A percentile compares a stretch with the other conserved stretches of the same genome.
phyloP scores from a whole-genome alignment of 2,888 invertebrate species.

The Drosophila pegasa region DNA sequence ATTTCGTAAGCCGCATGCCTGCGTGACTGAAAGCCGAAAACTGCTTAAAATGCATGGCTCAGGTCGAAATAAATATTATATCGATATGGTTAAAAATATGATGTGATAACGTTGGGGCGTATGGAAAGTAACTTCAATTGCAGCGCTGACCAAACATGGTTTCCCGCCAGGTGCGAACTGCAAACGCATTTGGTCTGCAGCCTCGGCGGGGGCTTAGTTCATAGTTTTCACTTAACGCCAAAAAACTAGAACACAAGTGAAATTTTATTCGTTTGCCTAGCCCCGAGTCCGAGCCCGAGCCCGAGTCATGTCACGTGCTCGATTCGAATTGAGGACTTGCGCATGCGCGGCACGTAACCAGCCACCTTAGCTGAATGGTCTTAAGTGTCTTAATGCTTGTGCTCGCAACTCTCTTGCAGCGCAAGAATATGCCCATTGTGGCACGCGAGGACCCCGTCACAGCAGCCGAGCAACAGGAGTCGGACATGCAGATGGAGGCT shows the following conservation, averaged over 20 bases:
- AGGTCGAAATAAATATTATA: conserved; percentile 46
- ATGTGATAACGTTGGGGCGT: conserved; percentile 76
- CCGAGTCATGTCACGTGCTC: conserved; percentile 63
- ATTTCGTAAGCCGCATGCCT: conserved; percentile 6
- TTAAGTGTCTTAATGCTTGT: conserved; percentile 17
- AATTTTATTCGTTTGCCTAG: conserved; percentile 63
- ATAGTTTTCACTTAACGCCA: conserved; percentile 71
- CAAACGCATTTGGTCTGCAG: conserved; percentile 31
- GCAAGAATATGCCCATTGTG: conserved; percentile 78
- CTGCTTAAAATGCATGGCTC: conserved; percentile 71
- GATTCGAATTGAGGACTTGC: conserved; percentile 32
- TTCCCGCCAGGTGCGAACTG: conserved; percentile 61
- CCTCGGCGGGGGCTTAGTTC: conserved; percentile 33
- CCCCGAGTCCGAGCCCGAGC: conserved; percentile 15
- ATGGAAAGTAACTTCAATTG: conserved; percentile 72
- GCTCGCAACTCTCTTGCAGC: conserved; percentile 32
- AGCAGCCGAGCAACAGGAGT: conserved; percentile 30
- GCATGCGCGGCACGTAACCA: conserved; percentile 71
- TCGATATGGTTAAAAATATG: conserved; percentile 61
- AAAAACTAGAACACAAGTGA: conserved; percentile 83
- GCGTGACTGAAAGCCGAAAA: conserved; percentile 45
- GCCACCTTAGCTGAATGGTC: conserved; percentile 42
- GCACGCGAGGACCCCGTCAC: conserved; percentile 73
- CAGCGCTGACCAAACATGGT: conserved; percentile 63
- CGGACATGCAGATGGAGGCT: conserved; percentile 20